Conservation (phyloP, 2,888 invertebrate species). For the Ommatoiulus sabulosus region DNA sequence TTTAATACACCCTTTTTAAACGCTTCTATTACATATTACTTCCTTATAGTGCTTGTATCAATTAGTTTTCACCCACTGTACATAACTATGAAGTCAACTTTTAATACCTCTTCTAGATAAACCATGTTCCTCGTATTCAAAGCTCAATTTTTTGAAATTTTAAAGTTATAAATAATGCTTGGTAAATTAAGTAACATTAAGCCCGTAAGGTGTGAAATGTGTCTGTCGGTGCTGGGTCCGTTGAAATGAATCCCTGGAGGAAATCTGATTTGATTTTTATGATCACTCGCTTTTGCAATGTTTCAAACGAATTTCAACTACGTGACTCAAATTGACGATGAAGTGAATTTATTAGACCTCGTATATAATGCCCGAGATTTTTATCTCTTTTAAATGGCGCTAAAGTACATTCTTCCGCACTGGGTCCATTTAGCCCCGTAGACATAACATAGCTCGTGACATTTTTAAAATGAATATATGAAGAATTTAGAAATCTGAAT, state of each 20-base stretch:
- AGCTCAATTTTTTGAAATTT: neutral
- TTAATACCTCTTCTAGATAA: neutral
- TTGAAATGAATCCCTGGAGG: neutral
- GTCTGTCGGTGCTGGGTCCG: neutral
- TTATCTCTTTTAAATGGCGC: conserved; percentile 20
- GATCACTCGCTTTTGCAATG: conserved; percentile 43
- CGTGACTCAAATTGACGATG: conserved; percentile 14
- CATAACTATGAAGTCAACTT: too few species aligned
- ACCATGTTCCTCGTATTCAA: too few species aligned
- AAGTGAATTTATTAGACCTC: conserved; percentile 1
- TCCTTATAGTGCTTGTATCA: neutral
- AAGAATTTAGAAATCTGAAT: conserved; percentile 31
- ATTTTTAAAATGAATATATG: conserved; percentile 24
- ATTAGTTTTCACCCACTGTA: neutral
- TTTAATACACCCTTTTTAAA: too few species aligned
- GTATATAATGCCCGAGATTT: conserved; percentile 20
- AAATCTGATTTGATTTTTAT: conserved; percentile 36
- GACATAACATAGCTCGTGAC: conserved; percentile 16
- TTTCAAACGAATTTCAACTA: conserved; percentile 24
- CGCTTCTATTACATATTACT: neutral
- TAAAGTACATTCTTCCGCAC: neutral
- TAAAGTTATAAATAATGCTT: neutral
- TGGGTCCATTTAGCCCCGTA: conserved; percentile 23
- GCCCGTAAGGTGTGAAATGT: neutral
- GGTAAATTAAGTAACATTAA: neutral